Conservation (phyloP, 2,888 invertebrate genomes). For the Plemyria rubiginata region DNA sequence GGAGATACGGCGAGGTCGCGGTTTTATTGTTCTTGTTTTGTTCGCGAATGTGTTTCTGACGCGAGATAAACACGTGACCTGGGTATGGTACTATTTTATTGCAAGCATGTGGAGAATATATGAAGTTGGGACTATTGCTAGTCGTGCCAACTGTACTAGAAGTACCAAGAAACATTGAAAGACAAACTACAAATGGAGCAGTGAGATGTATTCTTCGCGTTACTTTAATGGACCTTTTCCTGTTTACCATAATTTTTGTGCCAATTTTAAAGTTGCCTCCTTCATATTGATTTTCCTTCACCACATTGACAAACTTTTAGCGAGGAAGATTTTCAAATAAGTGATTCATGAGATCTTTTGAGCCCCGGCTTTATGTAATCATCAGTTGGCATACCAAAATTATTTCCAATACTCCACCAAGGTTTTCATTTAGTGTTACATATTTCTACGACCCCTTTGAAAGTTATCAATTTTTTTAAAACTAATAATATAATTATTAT, state of each 20-base stretch:
- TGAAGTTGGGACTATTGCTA: conserved; percentile 11
- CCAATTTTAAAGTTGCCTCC: neutral
- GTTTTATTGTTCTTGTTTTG: conserved; percentile 63
- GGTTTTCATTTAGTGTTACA: no score
- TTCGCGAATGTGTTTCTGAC: conserved; percentile 58
- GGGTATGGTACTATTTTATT: conserved; percentile 24
- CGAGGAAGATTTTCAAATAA: no score
- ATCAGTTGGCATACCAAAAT: no score
- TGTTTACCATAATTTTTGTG: neutral
- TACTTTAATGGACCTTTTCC: neutral
- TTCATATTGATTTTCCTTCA: neutral
- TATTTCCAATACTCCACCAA: no score
- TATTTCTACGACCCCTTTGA: no score
- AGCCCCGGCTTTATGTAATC: no score
- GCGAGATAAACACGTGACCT: conserved; percentile 55
- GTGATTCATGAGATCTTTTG: no score
- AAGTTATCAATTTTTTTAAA: neutral
- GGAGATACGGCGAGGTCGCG: conserved; percentile 52
- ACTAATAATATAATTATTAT: neutral
- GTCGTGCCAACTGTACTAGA: conserved; percentile 8
- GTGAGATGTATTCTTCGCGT: neutral
- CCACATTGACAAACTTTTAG: no score
- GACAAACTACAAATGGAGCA: conserved; percentile 6
- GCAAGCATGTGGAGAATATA: conserved; percentile 16
- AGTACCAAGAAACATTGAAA: conserved; percentile 8